Percentiles rank a stretch among this genome's conserved stretches.
Evolutionary conservation across 2,888 invertebrate species (phyloP).

Genomic region (Ceriagrion tenellum): DNA sequence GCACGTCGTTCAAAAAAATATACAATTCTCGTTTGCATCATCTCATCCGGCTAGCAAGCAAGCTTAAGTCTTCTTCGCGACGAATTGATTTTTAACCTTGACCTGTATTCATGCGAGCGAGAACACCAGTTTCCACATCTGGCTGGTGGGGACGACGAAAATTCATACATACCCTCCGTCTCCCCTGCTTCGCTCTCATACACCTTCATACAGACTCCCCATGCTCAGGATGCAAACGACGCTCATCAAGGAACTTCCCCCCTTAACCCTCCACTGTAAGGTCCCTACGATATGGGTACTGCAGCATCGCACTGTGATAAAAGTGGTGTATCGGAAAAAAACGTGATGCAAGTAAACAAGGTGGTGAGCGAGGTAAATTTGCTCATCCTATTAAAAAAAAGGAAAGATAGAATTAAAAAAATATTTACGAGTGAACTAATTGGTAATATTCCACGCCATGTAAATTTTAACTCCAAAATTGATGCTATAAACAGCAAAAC

Average conservation of each 20-base stretch:
- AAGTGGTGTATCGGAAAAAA: too few relatives aligned
- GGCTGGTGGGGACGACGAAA: neutral
- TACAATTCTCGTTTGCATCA: neutral
- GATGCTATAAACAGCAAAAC: too few relatives aligned
- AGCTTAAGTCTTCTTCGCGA: neutral
- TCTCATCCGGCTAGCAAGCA: neutral
- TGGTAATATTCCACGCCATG: too few relatives aligned
- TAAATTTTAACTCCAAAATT: too few relatives aligned
- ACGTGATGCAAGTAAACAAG: too few relatives aligned
- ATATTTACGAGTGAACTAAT: too few relatives aligned
- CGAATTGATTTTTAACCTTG: slow-evolving; percentile 35
- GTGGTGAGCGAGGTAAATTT: too few relatives aligned
- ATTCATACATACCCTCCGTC: neutral
- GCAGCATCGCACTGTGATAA: too few relatives aligned
- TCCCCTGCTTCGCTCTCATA: neutral
- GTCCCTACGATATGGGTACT: too few relatives aligned
- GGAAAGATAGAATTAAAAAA: too few relatives aligned
- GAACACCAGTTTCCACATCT: neutral
- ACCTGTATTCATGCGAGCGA: neutral
- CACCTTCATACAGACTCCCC: neutral
- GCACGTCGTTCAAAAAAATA: neutral
- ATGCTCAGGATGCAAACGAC: neutral
- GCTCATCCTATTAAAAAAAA: too few relatives aligned
- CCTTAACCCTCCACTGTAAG: too few relatives aligned
- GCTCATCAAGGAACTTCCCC: neutral